Percentiles rank a stretch among this genome's conserved stretches.
These are phyloP conservation scores for Eustalomyia histrio DNA, from an alignment of 2,888 invertebrate genomes.

Conservation along the genomic window DNA sequence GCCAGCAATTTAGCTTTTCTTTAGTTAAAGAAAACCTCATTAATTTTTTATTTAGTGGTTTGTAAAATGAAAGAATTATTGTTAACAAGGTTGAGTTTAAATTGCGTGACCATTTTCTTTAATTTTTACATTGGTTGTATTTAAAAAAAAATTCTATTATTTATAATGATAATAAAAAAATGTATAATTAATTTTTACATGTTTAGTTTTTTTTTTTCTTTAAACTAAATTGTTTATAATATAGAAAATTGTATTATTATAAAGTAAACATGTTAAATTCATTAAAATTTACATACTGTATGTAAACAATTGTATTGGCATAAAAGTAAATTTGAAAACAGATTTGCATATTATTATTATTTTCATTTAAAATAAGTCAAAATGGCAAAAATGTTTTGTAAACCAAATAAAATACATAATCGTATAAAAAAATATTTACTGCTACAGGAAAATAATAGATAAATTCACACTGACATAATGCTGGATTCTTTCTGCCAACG, in stretches of 20 bases:
- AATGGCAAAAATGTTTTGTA: neutral
- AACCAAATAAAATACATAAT: neutral
- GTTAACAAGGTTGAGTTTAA: neutral
- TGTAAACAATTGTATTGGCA: neutral
- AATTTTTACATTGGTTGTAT: neutral
- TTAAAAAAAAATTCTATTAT: too few species aligned
- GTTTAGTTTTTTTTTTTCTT: too few species aligned
- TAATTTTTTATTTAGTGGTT: slow-evolving; percentile 16
- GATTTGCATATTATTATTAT: neutral
- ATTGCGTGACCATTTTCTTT: neutral
- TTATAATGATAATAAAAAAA: too few species aligned
- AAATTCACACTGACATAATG: neutral
- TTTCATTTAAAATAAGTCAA: neutral
- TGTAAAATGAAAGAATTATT: neutral
- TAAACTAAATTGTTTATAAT: too few species aligned
- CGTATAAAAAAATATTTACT: neutral
- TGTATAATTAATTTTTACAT: too few species aligned
- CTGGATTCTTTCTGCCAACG: too few species aligned
- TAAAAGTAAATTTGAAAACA: neutral
- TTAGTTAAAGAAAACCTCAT: neutral
- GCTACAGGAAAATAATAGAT: neutral
- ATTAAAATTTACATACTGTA: too few species aligned
- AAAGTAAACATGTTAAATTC: too few species aligned
- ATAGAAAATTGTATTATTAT: too few species aligned
- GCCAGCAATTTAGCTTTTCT: neutral